Conservation (phyloP, 1,140 invertebrate species). For the Drosophila funebris region DNA sequence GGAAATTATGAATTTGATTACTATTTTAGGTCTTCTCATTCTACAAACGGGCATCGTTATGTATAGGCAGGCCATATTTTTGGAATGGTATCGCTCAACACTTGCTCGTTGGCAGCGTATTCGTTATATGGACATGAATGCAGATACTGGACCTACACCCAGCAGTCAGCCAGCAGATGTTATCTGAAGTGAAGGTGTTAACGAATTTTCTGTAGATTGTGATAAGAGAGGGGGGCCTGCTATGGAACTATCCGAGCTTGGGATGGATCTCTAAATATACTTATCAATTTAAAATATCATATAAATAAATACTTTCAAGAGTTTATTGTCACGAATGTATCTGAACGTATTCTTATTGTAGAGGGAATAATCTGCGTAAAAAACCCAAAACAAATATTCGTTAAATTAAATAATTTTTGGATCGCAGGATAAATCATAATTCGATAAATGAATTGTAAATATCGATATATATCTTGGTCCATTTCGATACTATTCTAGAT, state of each 20-base stretch:
- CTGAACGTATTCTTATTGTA: neutral
- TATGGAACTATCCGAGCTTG: constrained; percentile 32
- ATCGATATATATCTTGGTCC: neutral
- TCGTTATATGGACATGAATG: constrained; percentile 60
- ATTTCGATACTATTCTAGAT: neutral
- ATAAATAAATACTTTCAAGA: constrained; percentile 12
- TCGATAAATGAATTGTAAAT: neutral
- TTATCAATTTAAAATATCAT: constrained; percentile 24
- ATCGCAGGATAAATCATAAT: neutral
- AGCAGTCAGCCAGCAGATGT: constrained; percentile 74
- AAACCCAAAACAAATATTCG: too few species aligned
- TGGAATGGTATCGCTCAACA: constrained; percentile 70
- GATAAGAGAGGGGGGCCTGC: constrained; percentile 59
- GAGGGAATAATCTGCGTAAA: too few species aligned
- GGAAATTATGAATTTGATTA: constrained; percentile 92
- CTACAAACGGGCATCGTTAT: constrained; percentile 90
- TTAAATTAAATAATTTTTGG: too few species aligned
- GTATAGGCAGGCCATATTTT: constrained; percentile 90
- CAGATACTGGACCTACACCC: constrained; percentile 36
- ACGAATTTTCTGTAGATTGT: constrained; percentile 43
- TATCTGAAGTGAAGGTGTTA: constrained; percentile 36
- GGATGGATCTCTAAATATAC: constrained; percentile 51
- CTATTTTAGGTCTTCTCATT: constrained; percentile 90
- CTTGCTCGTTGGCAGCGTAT: constrained; percentile 58
- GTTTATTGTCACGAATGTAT: neutral